Evolutionary conservation across 2,113 vertebrate species (phyloP), one percentile per base, ranked within the genome.

Genomic region (Gila orcuttii): DNA sequence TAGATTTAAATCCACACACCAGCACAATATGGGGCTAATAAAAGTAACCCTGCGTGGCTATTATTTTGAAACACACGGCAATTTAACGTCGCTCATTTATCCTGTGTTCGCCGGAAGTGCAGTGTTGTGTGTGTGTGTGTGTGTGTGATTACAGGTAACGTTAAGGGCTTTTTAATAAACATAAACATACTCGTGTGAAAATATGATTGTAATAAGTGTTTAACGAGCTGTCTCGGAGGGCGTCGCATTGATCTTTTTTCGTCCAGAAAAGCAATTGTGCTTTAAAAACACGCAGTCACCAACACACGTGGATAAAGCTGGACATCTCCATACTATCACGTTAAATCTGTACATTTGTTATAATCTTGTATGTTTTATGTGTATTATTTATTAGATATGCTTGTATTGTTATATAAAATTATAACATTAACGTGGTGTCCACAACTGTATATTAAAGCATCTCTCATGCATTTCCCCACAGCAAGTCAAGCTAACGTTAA

Each of bases 51-150:
- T 8, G 68, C 31, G 2, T 21, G 75, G 2, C 80, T 59, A 76
- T 84, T 84, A 84, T 85, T 85, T 55, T 85, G 74, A 78, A 85
- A 78, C 6, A 9, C 25, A 1, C 4, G 7, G 19, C 6, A 17
- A 25, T 66, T 9, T 3, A 31, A 17, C 2, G 0, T 13, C 6
- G n/a, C 6, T 10, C n/a, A 2, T 84, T 23, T 39, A 36, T 13
- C 25, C 21, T 39, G 21, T 25, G 3, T 3, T 78, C 1, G 25
- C 23, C 31, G 39, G 9, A 50, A 73, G 7, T 1, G 7, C 4
- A 6, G 7, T 28, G 36, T 6, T 1, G 28, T 28, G 28, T 28
- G n/a, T n/a, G n/a, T n/a, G n/a, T n/a, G n/a, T 7, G 11, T 15
- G 23, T 62, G 57, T 59, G 10, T 23, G 25, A 23, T 25, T 25